phyloP scores from a whole-genome alignment of 37 sponge, comb jelly and placozoan species.

The Axinella damicornis region DNA sequence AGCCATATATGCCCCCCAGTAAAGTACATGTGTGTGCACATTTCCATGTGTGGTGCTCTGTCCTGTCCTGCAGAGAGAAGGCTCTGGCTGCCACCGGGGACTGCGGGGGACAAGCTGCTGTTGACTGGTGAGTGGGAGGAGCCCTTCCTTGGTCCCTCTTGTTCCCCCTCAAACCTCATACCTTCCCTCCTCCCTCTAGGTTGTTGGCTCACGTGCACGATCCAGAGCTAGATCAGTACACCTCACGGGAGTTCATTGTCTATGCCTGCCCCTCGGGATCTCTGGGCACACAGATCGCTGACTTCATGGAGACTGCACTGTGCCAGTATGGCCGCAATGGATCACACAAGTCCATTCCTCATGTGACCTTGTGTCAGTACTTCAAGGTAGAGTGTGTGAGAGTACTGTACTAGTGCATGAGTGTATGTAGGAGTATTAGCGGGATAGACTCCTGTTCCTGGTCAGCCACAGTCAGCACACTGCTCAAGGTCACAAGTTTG shows the following conservation, averaged over 20 bases:
- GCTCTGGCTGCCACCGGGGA: constrained; percentile 92
- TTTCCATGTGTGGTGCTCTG: no score
- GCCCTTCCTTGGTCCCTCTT: not conserved
- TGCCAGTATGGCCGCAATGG: constrained; percentile 76
- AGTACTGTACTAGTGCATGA: no score
- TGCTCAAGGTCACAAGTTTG: no score
- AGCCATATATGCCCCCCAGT: no score
- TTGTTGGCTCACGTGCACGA: constrained; percentile 86
- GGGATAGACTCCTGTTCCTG: no score
- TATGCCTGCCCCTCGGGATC: constrained; percentile 85
- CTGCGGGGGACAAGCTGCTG: constrained; percentile 83
- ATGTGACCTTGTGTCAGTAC: constrained; percentile 92
- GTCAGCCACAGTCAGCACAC: no score
- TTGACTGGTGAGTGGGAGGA: constrained; percentile 78
- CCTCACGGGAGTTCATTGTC: constrained; percentile 82
- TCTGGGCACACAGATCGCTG: constrained; percentile 78
- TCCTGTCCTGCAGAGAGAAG: constrained; percentile 74
- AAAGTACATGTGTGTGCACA: no score
- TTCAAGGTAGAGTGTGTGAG: constrained; percentile 59
- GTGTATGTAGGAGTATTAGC: no score
- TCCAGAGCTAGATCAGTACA: constrained; percentile 78
- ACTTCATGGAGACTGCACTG: constrained; percentile 72
- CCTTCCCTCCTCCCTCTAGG: constrained; percentile 45
- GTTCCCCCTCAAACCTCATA: not conserved
- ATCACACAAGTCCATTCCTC: constrained; percentile 92